Evolutionary conservation across 2,113 vertebrate species (phyloP).

Genomic region (Varanus komodoensis): DNA sequence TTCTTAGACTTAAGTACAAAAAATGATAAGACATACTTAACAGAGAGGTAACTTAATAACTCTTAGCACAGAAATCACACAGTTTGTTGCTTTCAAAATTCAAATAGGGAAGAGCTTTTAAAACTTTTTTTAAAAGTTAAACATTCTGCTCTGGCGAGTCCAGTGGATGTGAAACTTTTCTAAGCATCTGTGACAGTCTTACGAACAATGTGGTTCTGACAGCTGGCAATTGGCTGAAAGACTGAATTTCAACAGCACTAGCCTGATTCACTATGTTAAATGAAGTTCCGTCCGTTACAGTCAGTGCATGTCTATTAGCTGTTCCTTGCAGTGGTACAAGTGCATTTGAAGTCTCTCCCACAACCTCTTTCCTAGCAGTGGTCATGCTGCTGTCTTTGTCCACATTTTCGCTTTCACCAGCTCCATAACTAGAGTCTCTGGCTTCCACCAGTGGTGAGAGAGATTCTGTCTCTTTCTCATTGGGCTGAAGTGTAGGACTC

Average conservation of each 20-base stretch:
- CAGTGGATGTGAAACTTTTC: conserved; percentile 58
- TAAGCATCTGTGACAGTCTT: conserved; percentile 75
- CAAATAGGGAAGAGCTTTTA: not conserved
- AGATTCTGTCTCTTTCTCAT: conserved; percentile 33
- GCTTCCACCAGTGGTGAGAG: conserved; percentile 37
- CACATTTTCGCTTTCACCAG: conserved; percentile 47
- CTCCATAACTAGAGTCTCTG: conserved; percentile 48
- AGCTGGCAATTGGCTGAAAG: conserved; percentile 59
- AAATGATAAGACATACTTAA: conserved; percentile 38
- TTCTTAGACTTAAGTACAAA: conserved; percentile 70
- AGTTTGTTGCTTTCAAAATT: conserved; percentile 33
- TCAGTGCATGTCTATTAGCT: conserved; percentile 48
- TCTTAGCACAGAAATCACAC: conserved; percentile 44
- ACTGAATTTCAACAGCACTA: conserved; percentile 50
- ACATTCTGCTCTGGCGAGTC: conserved; percentile 61
- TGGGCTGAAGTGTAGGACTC: conserved; percentile 31
- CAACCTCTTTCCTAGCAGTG: conserved; percentile 36
- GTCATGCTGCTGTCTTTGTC: conserved; percentile 43
- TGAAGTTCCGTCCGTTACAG: conserved; percentile 22
- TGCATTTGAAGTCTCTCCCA: conserved; percentile 38
- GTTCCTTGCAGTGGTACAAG: conserved; percentile 39
- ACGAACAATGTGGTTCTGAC: conserved; percentile 64
- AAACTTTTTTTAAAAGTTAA: conserved; percentile 46
- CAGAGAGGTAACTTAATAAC: conserved; percentile 7
- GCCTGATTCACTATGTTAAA: conserved; percentile 42